Base-by-base conservation (phyloP, 1,140 invertebrate species). In the Dryas iulia region DNA sequence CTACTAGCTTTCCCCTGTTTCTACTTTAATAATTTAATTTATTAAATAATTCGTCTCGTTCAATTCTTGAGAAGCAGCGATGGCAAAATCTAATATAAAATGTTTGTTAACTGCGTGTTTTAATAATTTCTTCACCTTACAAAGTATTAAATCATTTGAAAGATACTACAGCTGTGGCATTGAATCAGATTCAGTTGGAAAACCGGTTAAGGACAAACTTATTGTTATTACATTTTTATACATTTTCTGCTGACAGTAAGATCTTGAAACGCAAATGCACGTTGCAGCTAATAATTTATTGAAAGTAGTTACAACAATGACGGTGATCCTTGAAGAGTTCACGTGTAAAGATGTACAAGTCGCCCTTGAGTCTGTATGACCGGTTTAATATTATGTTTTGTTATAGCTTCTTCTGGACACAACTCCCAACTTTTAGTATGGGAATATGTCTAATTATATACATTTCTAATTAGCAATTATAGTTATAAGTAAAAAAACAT, bases 291-390 rank as follows among this genome's bases (percentile, higher is more conserved):
- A 10, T 35, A 35, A 0, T 0, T 35, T 47, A 47, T 52, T 61
- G 25, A n/a, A 61, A 61, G 18, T 26, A 11, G 47, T 30, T 25
- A 60, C 59, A 60, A 60, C 59, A 60, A 61, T 61, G 14, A 47
- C 31, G 12, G 59, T 39, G 24, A 61, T 21, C 59, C 59, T 61
- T 61, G 59, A 53, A 28, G 47, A 52, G 25, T 52, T 52, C 59
- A 61, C 24, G 25, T 61, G 35, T 52, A 47, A 28, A 53, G 59
- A 47, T 30, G 35, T 39, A 47, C 35, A 52, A 8, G 59, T 28
- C 52, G 39, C 47, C 59, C 59, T 61, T 61, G 59, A 21, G 39
- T 18, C 39, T 8, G 7, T 47, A 47, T 47, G 39, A 47, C 39
- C 14, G 39, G 39, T 47, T 47, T 47, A 10, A n/a, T 39, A 14